These are phyloP conservation scores for Zalophus californianus DNA, from an alignment of 2,797 vertebrate genomes.

Conservation along the genomic window DNA sequence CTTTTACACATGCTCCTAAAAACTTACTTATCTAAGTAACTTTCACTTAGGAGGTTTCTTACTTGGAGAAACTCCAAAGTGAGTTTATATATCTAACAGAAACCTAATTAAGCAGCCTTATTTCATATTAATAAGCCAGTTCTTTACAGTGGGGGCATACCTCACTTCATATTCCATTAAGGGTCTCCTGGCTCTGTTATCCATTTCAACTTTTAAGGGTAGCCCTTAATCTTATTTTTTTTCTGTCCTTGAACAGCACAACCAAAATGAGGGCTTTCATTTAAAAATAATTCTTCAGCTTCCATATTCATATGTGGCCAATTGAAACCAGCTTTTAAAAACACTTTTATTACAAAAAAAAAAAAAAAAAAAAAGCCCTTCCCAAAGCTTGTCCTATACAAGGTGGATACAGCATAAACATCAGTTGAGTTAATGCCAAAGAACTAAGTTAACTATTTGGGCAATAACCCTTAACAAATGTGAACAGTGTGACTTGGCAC, in stretches of 20 bases:
- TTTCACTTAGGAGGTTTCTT: background rate
- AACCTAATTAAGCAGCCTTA: background rate
- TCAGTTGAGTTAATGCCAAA: background rate
- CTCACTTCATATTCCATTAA: background rate
- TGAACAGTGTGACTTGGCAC: background rate
- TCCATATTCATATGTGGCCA: background rate
- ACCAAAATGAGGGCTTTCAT: background rate
- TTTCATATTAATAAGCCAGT: background rate
- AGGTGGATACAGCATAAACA: background rate
- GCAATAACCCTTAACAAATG: background rate
- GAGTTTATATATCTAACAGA: slow-evolving; percentile 10
- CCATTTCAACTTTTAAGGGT: background rate
- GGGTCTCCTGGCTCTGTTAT: background rate
- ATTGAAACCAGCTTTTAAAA: background rate
- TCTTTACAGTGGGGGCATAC: background rate
- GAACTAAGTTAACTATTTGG: background rate
- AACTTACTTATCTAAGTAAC: background rate
- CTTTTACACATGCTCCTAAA: background rate
- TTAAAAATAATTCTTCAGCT: background rate
- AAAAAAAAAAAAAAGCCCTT: background rate
- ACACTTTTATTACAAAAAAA: background rate
- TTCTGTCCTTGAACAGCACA: background rate
- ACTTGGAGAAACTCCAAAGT: background rate
- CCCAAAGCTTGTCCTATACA: background rate
- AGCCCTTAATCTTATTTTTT: background rate